phyloP scores from a whole-genome alignment of 2,797 vertebrate species.

The Pterois miles region DNA sequence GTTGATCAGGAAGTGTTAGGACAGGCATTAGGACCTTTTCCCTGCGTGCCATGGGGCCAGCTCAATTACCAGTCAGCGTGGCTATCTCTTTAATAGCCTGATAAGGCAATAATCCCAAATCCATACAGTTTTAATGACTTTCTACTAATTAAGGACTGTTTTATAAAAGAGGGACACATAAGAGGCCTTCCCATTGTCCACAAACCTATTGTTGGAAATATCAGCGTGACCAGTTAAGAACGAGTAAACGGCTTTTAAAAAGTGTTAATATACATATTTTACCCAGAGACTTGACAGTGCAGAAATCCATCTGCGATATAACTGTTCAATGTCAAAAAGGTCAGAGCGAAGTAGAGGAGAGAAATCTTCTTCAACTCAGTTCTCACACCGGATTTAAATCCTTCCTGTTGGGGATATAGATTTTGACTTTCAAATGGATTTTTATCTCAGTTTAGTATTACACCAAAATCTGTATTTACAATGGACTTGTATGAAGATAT shows the following conservation, averaged over 20 bases:
- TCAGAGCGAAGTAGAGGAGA: constrained; percentile 44
- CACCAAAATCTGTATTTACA: constrained; percentile 22
- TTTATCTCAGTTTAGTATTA: not conserved
- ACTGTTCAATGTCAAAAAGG: constrained; percentile 65
- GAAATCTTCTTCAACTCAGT: constrained; percentile 55
- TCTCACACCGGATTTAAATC: constrained; percentile 68
- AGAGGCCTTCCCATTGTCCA: constrained; percentile 66
- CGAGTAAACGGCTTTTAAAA: constrained; percentile 53
- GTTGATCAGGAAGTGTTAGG: constrained; percentile 48
- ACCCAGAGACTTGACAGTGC: not conserved
- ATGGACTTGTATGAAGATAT: constrained; percentile 2
- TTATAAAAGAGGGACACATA: constrained; percentile 69
- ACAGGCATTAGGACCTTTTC: constrained; percentile 57
- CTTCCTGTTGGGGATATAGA: constrained; percentile 1
- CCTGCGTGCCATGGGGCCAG: constrained; percentile 50
- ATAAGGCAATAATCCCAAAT: constrained; percentile 85
- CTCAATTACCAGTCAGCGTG: constrained; percentile 78
- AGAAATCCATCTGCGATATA: constrained; percentile 38
- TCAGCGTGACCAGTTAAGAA: constrained; percentile 49
- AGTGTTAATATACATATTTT: constrained; percentile 43
- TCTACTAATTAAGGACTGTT: constrained; percentile 76
- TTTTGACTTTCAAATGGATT: constrained; percentile 6
- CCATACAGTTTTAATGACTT: constrained; percentile 85
- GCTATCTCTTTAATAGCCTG: constrained; percentile 78
- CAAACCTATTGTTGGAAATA: constrained; percentile 68